phyloP scores from a whole-genome alignment of 1,140 invertebrate genomes.

The Scaptomyza pallida region DNA sequence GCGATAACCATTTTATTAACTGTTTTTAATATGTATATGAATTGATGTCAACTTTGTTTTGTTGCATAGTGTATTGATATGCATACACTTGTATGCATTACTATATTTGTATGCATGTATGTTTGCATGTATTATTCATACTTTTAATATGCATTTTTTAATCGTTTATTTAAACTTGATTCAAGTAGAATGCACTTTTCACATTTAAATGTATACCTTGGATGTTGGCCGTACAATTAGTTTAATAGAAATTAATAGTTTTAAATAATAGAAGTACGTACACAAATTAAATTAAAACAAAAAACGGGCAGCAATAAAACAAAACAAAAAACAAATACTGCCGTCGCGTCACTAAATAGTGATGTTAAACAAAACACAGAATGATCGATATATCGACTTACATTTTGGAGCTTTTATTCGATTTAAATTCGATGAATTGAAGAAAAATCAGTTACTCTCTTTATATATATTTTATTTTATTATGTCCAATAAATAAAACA shows the following conservation, averaged over 20 bases:
- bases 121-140: background rate
- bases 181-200: background rate
- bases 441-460: background rate
- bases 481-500: too few relatives aligned
- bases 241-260: too few relatives aligned
- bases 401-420: slow-evolving; percentile 1
- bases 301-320: background rate
- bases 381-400: background rate
- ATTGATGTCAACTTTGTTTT: background rate
- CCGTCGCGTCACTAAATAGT: slow-evolving; percentile 1
- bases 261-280: background rate
- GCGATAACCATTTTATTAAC: background rate
- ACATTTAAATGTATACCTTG: background rate
- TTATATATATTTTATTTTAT: background rate
- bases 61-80: background rate
- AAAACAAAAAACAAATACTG: background rate
- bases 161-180: background rate
- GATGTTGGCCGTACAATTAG: background rate
- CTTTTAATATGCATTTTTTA: background rate
- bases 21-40: background rate
- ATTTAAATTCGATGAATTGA: background rate
- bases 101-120: background rate
- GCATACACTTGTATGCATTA: background rate
- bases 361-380: background rate
- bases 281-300: background rate